phyloP scores from a whole-genome alignment of 2,797 vertebrate genomes.

The Sebastolobus altivelis region DNA sequence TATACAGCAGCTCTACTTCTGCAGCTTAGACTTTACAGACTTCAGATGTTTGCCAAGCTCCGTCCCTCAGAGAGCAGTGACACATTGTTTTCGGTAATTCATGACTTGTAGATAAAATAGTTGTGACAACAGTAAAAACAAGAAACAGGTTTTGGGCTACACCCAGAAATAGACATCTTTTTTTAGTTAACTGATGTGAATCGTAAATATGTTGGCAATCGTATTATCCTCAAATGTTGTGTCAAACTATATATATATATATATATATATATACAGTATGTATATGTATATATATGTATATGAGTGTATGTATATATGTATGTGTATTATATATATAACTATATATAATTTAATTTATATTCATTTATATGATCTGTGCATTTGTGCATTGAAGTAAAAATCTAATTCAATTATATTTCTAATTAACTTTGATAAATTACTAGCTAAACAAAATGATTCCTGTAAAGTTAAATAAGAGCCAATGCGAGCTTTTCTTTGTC shows the following conservation, averaged over 20 bases:
- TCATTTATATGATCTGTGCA: neutral
- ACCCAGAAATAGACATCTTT: neutral
- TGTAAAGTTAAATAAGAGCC: conserved; percentile 1
- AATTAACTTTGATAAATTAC: neutral
- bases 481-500: conserved; percentile 3
- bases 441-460: neutral
- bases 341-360: conserved; percentile 1
- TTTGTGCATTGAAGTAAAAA: neutral
- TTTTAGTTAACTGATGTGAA: conserved; percentile 12
- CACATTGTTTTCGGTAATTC: conserved; percentile 5
- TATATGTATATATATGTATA: too few species aligned
- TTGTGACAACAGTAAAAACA: conserved; percentile 16
- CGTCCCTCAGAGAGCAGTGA: neutral
- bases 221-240: neutral
- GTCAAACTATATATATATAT: too few species aligned
- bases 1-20: conserved; percentile 12
- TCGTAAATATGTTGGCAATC: neutral
- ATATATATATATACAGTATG: too few species aligned
- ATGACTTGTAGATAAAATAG: conserved; percentile 11
- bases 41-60: neutral
- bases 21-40: conserved; percentile 1
- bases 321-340: neutral
- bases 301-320: too few species aligned
- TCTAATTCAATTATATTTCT: conserved; percentile 2
- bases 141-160: neutral